Evolutionary conservation across 1,140 invertebrate genomes (phyloP), one percentile per base, ranked within the genome.

Genomic region (Latrodectus geometricus): DNA sequence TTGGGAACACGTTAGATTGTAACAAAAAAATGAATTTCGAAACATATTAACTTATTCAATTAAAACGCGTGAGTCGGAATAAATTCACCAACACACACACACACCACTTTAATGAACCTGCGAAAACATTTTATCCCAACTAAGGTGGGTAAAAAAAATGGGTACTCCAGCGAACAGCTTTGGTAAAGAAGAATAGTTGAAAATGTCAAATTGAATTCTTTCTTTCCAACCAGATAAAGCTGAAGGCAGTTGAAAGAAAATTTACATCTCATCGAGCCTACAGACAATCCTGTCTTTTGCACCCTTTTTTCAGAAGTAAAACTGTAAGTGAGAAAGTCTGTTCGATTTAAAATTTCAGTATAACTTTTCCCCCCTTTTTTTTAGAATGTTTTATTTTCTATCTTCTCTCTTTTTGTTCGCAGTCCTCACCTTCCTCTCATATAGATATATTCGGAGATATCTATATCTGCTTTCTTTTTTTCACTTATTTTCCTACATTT

Each of bases 341-440:
- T 76, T 84, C 81, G 81, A 84, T 84, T 84, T 75, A 84, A 84
- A 84, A 75, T 84, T 84, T 84, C 81, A 83, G 52, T 83, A 73
- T 75, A 70, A 73, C 35, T 82, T 82, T 74, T 82, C 8, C 17
- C 54, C 8, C 8, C 21, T 73, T 65, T 74, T 35, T 65, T n/a
- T 81, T 50, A 54, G 54, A 72, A 49, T 49, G 17, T 84, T 84
- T 84, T 73, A 75, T 84, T 84, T 84, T 84, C 81, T 61, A 75
- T 84, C 54, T 84, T 35, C 81, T 14, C 9, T 8, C 35, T 73
- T 35, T 84, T 49, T 49, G 21, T 70, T 54, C 68, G 12, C 52
- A n/a, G n/a, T n/a, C n/a, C n/a, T n/a, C 50, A 66, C 56, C 35
- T 66, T 68, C 11, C 54, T 15, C 68, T 17, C 23, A 54, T 65